Base-by-base conservation (phyloP, 1,140 invertebrate genomes). In the Cotesia chilonis region DNA sequence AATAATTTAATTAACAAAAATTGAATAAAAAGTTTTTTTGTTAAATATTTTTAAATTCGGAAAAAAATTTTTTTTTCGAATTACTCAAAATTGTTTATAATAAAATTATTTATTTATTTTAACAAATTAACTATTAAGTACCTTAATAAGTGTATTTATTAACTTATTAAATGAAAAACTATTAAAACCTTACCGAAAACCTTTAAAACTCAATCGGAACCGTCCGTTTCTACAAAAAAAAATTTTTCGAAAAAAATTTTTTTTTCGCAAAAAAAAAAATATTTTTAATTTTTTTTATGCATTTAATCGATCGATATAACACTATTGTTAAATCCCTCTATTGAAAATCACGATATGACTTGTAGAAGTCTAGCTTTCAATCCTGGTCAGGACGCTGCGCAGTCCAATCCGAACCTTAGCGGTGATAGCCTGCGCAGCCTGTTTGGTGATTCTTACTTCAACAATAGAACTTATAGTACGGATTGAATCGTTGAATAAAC, bases 331-430 rank as follows among this genome's bases (percentile, higher is more conserved):
- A 54, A 55, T 68, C 36, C 66, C 54, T 51, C 66, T 51, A 17
- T 35, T 51, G 66, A 36, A 41, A 51, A 68, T 68, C 41, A 68
- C 9, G 12, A 54, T 68, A 55, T 68, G 66, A 20, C 51, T 54
- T 55, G 17, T 55, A 28, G 51, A 55, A 68, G 14, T 12, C 51
- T 20, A 28, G 54, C 12, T 68, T 59, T 35, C 28, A 68, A 68
- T 68, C 66, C 66, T 68, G 66, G 66, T 68, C 66, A 68, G 66
- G 66, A 68, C 28, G 41, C 66, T 68, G 66, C 66, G 66, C 66
- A 68, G 66, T 68, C 41, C 66, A 68, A 52, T 55, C n/a, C 51
- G 9, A 35, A 68, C 66, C 66, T 28, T 55, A 68, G 66, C 20
- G 35, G 51, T 68, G 52, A 68, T 68, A 68, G 51, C 66, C 66